Evolutionary conservation across 2,888 invertebrate species (phyloP), one percentile per base, ranked within the genome.

Genomic region (Tachina fera): DNA sequence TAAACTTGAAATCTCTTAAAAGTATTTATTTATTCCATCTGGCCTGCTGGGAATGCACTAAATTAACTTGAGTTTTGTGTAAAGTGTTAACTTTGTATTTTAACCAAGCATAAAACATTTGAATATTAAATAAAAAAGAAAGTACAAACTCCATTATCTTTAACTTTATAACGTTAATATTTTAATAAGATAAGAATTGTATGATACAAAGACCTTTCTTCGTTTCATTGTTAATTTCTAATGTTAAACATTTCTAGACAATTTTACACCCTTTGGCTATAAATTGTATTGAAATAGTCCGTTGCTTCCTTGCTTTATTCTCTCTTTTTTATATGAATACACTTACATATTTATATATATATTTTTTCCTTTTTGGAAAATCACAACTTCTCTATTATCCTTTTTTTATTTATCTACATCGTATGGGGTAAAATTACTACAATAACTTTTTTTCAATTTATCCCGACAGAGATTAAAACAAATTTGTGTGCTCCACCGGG

Each of bases 101-200:
- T 49, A 83, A 82, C 75, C 79, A 65, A 82, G 45, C 53, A 78
- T 45, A 78, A 19, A 71, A 79, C 53, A 47, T 31, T 71, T 45
- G 22, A 76, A 43, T n/a, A 31, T 39, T 43, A 51, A 70, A 13
- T 3, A 31, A 31, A 31, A 31, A 31, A 31, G 31, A 70, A 63
- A 56, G 31, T 31, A 31, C 31, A 31, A 67, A 84, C 84, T 84
- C 76, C 81, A 88, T 88, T 88, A 85, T 85, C 86, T 86, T 84
- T 65, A 87, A 88, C 79, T 86, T 88, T 86, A 88, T 84, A 83
- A 76, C 81, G 79, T 83, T 87, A 87, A 87, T 87, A 87, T 84
- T 87, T 87, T 87, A 87, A 86, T 81, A 67, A 87, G 87, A 87
- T 87, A 87, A 87, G 41, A 65, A 83, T 16, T 47, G 47, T 56